Evolutionary conservation across 1,140 invertebrate genomes (phyloP).

Genomic region (Drosophila aff.): DNA sequence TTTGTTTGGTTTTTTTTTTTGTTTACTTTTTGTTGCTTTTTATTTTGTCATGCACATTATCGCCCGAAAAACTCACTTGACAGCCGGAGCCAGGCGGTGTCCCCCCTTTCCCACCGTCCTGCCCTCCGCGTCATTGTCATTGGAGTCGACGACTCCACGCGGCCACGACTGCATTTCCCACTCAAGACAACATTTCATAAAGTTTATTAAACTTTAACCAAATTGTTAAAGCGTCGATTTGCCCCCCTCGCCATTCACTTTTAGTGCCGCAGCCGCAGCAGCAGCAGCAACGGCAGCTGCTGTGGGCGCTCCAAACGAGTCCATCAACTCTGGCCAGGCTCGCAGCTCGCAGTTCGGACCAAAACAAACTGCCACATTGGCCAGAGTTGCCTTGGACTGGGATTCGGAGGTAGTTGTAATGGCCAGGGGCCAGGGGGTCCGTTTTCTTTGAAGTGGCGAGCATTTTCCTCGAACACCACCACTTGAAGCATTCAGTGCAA

Average conservation of each 20-base stretch:
- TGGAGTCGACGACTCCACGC: conserved; percentile 60
- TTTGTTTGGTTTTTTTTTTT: neutral
- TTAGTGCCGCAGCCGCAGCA: conserved; percentile 37
- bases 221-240: conserved; percentile 77
- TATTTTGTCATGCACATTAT: conserved; percentile 46
- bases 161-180: conserved; percentile 72
- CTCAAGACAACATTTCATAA: conserved; percentile 81
- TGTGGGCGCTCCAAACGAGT: conserved; percentile 73
- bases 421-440: conserved; percentile 13
- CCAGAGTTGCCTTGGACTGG: conserved; percentile 35
- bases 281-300: conserved; percentile 19
- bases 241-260: conserved; percentile 65
- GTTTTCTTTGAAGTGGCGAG: conserved; percentile 35
- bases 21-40: neutral
- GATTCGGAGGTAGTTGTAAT: conserved; percentile 48
- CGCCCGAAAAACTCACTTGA: conserved; percentile 54
- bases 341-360: conserved; percentile 17
- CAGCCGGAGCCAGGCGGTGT: conserved; percentile 17
- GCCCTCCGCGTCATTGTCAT: conserved; percentile 42
- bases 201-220: conserved; percentile 83
- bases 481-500: conserved; percentile 34
- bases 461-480: conserved; percentile 51
- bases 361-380: conserved; percentile 72
- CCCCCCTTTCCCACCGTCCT: neutral
- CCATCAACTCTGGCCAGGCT: conserved; percentile 73